These are phyloP conservation scores for Gadus chalcogrammus DNA, from an alignment of 2,113 vertebrate genomes.

Conservation along the genomic window DNA sequence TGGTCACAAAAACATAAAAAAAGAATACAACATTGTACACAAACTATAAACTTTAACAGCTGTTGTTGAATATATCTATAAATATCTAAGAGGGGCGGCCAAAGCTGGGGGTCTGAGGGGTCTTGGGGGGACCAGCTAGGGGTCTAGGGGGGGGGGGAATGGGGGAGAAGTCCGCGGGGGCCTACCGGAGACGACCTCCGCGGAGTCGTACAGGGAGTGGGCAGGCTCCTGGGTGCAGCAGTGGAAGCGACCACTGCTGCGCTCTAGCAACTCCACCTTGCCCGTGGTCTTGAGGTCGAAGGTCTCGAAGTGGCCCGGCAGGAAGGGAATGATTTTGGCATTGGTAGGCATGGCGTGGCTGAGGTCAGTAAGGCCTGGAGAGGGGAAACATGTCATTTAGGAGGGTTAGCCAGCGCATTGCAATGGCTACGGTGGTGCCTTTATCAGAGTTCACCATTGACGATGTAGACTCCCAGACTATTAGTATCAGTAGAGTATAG, in stretches of 20 bases:
- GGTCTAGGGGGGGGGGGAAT: too few relatives aligned
- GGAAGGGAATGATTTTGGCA: conserved; percentile 77
- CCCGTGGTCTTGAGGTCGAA: conserved; percentile 81
- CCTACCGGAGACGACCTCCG: conserved; percentile 31
- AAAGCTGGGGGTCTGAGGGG: too few relatives aligned
- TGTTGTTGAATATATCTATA: too few relatives aligned
- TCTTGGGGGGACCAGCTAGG: too few relatives aligned
- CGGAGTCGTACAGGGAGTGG: conserved; percentile 46
- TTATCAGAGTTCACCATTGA: conserved; percentile 74
- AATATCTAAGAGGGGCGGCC: too few relatives aligned
- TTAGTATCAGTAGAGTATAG: too few relatives aligned
- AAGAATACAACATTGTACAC: too few relatives aligned
- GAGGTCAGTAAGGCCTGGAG: conserved; percentile 76
- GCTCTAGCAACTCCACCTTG: conserved; percentile 79
- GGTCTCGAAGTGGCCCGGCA: conserved; percentile 81
- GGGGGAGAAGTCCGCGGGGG: too few relatives aligned
- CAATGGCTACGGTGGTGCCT: conserved; percentile 69
- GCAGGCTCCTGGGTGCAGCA: conserved; percentile 72
- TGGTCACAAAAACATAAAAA: too few relatives aligned
- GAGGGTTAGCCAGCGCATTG: not conserved
- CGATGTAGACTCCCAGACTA: too few relatives aligned
- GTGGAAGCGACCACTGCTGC: conserved; percentile 66
- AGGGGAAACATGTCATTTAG: not conserved
- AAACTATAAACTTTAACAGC: too few relatives aligned
- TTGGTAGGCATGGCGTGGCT: conserved; percentile 71